Evolutionary conservation across 2,888 invertebrate species (phyloP).

Genomic region (Mystacides longicornis): DNA sequence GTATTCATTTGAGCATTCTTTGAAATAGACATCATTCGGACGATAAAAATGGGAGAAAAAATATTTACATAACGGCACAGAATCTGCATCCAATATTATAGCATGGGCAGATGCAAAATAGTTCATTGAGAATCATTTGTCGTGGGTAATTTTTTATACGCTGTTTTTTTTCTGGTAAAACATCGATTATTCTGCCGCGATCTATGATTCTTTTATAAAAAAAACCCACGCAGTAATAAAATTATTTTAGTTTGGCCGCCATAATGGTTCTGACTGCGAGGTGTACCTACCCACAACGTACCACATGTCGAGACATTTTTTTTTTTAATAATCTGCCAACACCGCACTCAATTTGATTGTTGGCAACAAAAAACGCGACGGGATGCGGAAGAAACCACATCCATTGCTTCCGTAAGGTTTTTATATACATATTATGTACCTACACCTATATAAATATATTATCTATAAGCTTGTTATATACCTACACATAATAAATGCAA

Average conservation of each 20-base stretch:
- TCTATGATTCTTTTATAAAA: too few relatives aligned
- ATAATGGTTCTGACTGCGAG: neutral
- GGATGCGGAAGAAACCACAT: neutral
- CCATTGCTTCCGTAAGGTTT: neutral
- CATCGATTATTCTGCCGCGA: too few relatives aligned
- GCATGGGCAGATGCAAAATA: neutral
- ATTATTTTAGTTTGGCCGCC: too few relatives aligned
- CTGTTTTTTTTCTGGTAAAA: too few relatives aligned
- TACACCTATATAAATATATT: neutral
- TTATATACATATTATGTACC: neutral
- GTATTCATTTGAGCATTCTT: too few relatives aligned
- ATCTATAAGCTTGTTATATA: neutral
- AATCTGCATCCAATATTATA: too few relatives aligned
- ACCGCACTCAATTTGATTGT: neutral
- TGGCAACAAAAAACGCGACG: neutral
- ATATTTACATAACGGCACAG: too few relatives aligned
- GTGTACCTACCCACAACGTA: neutral
- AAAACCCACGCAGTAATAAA: too few relatives aligned
- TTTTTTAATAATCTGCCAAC: neutral
- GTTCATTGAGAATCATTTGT: neutral
- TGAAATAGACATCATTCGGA: too few relatives aligned
- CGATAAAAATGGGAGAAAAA: too few relatives aligned
- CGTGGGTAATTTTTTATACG: too few relatives aligned
- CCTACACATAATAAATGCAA: neutral
- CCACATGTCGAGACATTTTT: slow-evolving; percentile 1